Conservation (phyloP, 2,113 vertebrate genomes). For the Embiotoca jacksoni region DNA sequence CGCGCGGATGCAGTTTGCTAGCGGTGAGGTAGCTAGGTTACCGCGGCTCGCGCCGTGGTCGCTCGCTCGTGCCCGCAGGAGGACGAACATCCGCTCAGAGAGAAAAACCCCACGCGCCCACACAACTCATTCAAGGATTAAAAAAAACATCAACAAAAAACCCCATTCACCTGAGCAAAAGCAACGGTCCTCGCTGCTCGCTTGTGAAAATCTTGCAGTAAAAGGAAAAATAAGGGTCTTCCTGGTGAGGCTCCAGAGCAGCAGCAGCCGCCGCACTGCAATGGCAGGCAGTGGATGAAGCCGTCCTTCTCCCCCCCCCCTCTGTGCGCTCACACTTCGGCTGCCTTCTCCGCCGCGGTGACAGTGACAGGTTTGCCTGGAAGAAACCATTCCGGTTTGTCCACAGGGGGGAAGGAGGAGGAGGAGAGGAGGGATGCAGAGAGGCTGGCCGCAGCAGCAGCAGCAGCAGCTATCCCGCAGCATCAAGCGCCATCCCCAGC, state of each 20-base stretch:
- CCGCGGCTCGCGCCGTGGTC: slow-evolving; percentile 73
- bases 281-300: slow-evolving; percentile 83
- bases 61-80: slow-evolving; percentile 60
- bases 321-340: slow-evolving; percentile 69
- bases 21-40: slow-evolving; percentile 62
- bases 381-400: slow-evolving; percentile 82
- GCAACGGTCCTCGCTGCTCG: slow-evolving; percentile 62
- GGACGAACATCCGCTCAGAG: slow-evolving; percentile 46
- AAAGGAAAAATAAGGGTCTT: slow-evolving; percentile 43
- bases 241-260: slow-evolving; percentile 75
- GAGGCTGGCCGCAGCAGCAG: slow-evolving; percentile 60
- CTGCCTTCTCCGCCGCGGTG: slow-evolving; percentile 76
- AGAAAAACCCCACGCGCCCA: slow-evolving; percentile 6
- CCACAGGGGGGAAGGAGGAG: slow-evolving; percentile 34
- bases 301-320: slow-evolving; percentile 55
- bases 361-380: slow-evolving; percentile 85
- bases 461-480: slow-evolving; percentile 45
- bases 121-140: slow-evolving; percentile 35
- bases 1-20: slow-evolving; percentile 59
- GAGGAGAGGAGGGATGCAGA: slow-evolving; percentile 47
- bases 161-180: slow-evolving; percentile 75
- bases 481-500: slow-evolving; percentile 68
- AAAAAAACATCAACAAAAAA: slow-evolving; percentile 39
- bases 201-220: slow-evolving; percentile 57
- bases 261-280: slow-evolving; percentile 81